Percentiles rank a stretch among this genome's conserved stretches.
Evolutionary conservation across 2,113 vertebrate genomes (phyloP).

Genomic region (Lagopus leucura): DNA sequence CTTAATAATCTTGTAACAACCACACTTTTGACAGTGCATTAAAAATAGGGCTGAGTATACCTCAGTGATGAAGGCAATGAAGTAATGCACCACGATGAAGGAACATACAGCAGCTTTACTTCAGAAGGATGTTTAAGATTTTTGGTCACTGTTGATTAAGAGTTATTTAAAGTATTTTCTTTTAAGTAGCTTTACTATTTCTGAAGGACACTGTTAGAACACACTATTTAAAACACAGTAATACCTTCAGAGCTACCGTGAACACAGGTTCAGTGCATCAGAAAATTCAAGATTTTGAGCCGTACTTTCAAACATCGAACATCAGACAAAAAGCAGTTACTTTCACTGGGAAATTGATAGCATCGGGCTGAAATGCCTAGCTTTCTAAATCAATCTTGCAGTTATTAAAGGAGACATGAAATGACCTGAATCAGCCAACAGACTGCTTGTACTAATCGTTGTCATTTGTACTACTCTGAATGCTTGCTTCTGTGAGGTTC

Average conservation of each 20-base stretch:
- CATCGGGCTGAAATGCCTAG: not conserved
- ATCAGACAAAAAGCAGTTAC: not conserved
- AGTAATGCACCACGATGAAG: not conserved
- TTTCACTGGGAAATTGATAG: not conserved
- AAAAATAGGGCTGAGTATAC: not conserved
- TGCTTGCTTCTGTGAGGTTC: not conserved
- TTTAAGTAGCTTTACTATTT: not conserved
- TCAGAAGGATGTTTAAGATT: not conserved
- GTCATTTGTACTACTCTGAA: not conserved
- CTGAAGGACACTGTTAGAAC: not conserved
- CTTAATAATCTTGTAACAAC: not conserved
- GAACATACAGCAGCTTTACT: not conserved
- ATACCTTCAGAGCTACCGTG: not conserved
- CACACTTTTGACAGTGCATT: not conserved
- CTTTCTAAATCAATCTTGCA: not conserved
- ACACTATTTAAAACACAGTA: not conserved
- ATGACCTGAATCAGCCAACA: not conserved
- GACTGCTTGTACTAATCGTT: not conserved
- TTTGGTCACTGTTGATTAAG: not conserved
- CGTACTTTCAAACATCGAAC: not conserved
- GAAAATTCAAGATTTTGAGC: not conserved
- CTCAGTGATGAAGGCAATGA: not conserved
- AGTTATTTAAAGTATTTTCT: not conserved
- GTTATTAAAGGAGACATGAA: not conserved
- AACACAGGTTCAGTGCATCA: not conserved